Evolutionary conservation across 2,888 invertebrate genomes (phyloP), one percentile per base, ranked within the genome.

Genomic region (Morpho helenor): DNA sequence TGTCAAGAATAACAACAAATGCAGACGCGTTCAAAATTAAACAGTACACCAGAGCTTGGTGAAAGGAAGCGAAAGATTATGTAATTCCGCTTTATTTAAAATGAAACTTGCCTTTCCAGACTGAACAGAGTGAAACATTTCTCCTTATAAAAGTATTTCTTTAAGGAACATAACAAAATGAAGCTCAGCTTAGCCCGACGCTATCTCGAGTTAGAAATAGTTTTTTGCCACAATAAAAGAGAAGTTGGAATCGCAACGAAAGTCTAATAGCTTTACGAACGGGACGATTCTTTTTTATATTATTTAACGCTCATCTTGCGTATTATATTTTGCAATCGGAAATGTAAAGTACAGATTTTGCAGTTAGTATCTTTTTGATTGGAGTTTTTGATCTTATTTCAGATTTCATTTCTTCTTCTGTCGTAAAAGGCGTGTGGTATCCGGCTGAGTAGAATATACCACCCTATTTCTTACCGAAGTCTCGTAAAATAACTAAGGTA

Each of bases 221-320:
- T 56, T 56, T 52, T 49, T 60, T 52, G 10, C 49, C 44, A 56
- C 49, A 53, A 39, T 56, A 45, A 56, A 52, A 59, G 8, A 48
- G 42, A 48, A 54, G 42, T 48, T 23, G 10, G 4, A 39, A 42
- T 48, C 42, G 54, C 49, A 48, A 59, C 41, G 22, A 49, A 45
- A 49, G 48, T 56, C 41, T 56, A 53, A 61, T 61, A 52, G 54
- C 54, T 54, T 45, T 46, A 56, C 54, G 62, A 60, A 62, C 56
- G 56, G 54, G 22, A 41, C 40, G 9, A 9, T 46, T 41, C 54
- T 62, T 60, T 59, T 52, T 56, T 10, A 41, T 40, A 3, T 39
- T 46, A 40, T 46, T 22, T n/a, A 55, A 49, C 43, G 48, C 44
- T 42, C 16, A 46, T 22, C 51, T 59, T 50, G 52, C 41, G 54